These are phyloP conservation scores for Dysidea cf. avara DNA, from an alignment of 37 sponge, comb jelly and placozoan species.

Conservation along the genomic window DNA sequence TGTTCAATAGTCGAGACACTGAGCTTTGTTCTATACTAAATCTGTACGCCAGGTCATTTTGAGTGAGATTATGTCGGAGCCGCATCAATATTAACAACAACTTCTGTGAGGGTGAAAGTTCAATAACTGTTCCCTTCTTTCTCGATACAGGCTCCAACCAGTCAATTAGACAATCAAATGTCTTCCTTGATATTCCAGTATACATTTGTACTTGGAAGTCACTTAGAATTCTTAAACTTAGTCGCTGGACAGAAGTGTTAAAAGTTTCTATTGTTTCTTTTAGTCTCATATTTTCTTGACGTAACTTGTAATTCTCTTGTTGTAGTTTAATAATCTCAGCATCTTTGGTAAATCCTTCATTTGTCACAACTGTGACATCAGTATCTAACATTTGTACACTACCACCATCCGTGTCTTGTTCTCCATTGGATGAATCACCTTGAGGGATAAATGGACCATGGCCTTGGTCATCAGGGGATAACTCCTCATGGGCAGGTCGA, in stretches of 20 bases:
- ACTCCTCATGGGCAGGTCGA: no score
- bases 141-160: constrained; percentile 16
- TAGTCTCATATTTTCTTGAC: constrained; percentile 3
- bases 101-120: constrained; percentile 14
- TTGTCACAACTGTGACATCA: no score
- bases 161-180: constrained; percentile 5
- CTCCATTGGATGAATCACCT: no score
- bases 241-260: constrained; percentile 13
- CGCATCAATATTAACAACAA: constrained; percentile 10
- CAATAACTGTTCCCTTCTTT: no score
- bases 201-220: constrained; percentile 5
- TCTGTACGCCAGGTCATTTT: constrained; percentile 11
- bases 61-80: constrained; percentile 17
- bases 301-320: background rate
- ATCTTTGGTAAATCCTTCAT: no score
- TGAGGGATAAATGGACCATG: no score
- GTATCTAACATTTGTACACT: no score
- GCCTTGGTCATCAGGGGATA: no score
- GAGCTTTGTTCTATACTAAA: constrained; percentile 23
- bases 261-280: constrained; percentile 8
- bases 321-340: no score
- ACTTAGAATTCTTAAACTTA: constrained; percentile 15
- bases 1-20: constrained; percentile 16
- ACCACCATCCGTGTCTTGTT: no score
- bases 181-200: constrained; percentile 3